Evolutionary conservation across 2,888 invertebrate species (phyloP).

Genomic region (Nymphalis urticae): DNA sequence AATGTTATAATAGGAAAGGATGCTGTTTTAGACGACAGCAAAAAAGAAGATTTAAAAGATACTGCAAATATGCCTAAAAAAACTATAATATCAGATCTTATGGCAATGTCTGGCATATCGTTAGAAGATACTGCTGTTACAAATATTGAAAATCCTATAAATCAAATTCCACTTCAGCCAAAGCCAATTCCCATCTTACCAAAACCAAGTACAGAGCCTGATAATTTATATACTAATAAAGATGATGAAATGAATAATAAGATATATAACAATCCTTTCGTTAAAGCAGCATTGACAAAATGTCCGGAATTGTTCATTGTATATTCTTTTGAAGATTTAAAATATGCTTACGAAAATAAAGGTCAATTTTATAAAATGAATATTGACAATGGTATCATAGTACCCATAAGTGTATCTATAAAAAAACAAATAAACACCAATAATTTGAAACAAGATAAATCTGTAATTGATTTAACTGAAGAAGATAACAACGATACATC

Average conservation of each 20-base stretch:
- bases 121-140: slow-evolving; percentile 52
- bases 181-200: not conserved
- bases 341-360: slow-evolving; percentile 55
- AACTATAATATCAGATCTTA: slow-evolving; percentile 69
- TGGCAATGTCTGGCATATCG: slow-evolving; percentile 76
- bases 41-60: slow-evolving; percentile 5
- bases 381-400: slow-evolving; percentile 52
- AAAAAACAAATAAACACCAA: slow-evolving; percentile 42
- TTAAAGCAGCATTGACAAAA: slow-evolving; percentile 24
- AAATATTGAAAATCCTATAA: slow-evolving; percentile 15
- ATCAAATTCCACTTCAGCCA: not conserved
- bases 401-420: slow-evolving; percentile 63
- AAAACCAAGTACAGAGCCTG: not conserved
- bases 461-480: slow-evolving; percentile 64
- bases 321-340: slow-evolving; percentile 59
- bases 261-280: slow-evolving; percentile 13
- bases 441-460: not conserved
- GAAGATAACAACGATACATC: slow-evolving; percentile 44
- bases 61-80: slow-evolving; percentile 38
- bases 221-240: slow-evolving; percentile 1
- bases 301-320: slow-evolving; percentile 45
- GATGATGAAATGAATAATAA: not conserved
- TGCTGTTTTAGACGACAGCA: not conserved
- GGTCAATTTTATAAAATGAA: slow-evolving; percentile 66
- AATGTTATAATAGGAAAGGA: not conserved